A percentile compares a stretch with the other conserved stretches of the same genome.
Conservation (phyloP, 2,113 vertebrate genomes). For the Emydocephalus ijimae region DNA sequence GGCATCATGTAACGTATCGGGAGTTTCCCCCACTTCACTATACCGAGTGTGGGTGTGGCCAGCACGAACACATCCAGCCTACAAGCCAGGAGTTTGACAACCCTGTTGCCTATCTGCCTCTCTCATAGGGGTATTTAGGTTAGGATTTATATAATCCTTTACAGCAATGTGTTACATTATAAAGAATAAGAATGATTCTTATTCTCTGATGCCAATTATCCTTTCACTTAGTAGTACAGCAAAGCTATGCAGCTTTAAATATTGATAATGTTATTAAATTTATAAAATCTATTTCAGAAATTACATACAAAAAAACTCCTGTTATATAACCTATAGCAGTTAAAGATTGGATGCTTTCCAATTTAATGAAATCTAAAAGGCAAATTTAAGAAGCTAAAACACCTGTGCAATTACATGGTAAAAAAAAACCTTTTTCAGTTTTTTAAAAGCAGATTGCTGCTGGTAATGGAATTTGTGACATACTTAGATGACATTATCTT, state of each 20-base stretch:
- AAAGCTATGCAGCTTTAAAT: not conserved
- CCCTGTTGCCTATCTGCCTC: not conserved
- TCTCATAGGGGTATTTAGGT: not conserved
- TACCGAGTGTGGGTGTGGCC: too few species aligned
- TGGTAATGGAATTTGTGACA: conserved; percentile 12
- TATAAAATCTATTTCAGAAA: not conserved
- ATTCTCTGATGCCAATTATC: not conserved
- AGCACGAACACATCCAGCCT: too few species aligned
- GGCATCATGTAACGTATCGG: too few species aligned
- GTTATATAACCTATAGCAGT: not conserved
- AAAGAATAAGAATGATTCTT: not conserved
- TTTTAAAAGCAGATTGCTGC: not conserved
- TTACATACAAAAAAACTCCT: not conserved
- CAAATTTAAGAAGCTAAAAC: not conserved
- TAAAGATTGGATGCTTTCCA: not conserved
- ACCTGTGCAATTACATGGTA: not conserved
- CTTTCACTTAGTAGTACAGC: not conserved
- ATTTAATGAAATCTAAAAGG: conserved; percentile 21
- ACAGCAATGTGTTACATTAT: not conserved
- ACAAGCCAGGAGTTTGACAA: too few species aligned
- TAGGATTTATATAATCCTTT: not conserved
- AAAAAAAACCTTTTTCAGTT: not conserved
- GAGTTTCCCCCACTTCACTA: too few species aligned
- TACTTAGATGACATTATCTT: conserved; percentile 9
- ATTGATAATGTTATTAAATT: not conserved